These are phyloP conservation scores for Ormyrus rosae DNA, from an alignment of 2,888 invertebrate genomes.

Conservation along the genomic window DNA sequence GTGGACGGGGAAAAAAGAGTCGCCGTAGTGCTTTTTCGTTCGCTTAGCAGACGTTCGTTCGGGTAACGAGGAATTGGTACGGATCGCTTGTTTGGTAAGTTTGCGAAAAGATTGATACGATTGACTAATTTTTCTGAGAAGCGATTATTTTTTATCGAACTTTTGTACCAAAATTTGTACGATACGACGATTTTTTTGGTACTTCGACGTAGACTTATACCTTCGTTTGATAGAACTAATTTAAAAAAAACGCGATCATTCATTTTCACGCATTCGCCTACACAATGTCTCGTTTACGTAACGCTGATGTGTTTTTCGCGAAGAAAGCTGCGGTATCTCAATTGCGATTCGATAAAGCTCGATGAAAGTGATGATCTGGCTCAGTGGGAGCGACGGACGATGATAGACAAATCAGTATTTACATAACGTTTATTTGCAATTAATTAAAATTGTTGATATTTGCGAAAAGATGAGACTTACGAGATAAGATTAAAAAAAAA, in stretches of 20 bases:
- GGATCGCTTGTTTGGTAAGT: background rate
- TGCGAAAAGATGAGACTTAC: conserved; percentile 11
- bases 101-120: background rate
- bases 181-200: conserved; percentile 5
- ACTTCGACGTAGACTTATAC: conserved; percentile 12
- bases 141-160: conserved; percentile 28
- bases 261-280: background rate
- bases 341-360: background rate
- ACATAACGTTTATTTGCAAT: conserved; percentile 38
- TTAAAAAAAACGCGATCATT: background rate
- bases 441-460: conserved; percentile 42
- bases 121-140: conserved; percentile 17
- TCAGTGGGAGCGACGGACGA: conserved; percentile 32
- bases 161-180: conserved; percentile 13
- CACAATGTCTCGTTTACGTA: background rate
- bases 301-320: background rate
- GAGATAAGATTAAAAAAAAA: background rate
- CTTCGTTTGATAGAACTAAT: background rate
- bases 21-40: background rate
- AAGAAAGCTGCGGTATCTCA: conserved; percentile 6
- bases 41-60: too few relatives aligned
- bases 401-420: conserved; percentile 53
- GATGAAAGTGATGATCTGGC: conserved; percentile 33
- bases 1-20: background rate
- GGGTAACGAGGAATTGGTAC: too few relatives aligned